Conservation (phyloP, 2,113 vertebrate species). For the Trematocara unimaculatum region DNA sequence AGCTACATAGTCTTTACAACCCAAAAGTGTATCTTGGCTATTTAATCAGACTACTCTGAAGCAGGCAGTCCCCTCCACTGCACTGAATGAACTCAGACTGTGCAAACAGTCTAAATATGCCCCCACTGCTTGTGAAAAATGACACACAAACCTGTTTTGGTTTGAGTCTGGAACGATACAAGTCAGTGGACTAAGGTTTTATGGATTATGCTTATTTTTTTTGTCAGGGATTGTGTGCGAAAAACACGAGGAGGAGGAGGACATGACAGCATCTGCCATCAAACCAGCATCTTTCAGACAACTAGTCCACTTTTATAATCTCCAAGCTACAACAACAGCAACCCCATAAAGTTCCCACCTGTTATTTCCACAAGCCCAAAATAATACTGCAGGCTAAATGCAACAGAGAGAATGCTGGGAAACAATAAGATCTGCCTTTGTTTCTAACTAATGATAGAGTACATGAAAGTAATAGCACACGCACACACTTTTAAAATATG, state of each 20-base stretch:
- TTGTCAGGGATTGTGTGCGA: not conserved
- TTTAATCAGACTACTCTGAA: not conserved
- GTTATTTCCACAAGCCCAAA: not conserved
- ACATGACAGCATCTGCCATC: not conserved
- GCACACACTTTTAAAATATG: not conserved
- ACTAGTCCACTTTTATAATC: not conserved
- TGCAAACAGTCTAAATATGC: not conserved
- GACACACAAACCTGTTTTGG: not conserved
- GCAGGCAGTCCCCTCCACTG: not conserved
- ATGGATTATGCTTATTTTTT: not conserved
- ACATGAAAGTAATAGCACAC: not conserved
- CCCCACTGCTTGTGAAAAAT: not conserved
- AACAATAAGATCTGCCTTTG: not conserved
- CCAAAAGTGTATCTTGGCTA: not conserved
- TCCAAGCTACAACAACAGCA: not conserved
- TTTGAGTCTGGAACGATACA: not conserved
- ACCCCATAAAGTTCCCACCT: not conserved
- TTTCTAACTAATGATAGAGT: not conserved
- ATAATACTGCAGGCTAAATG: not conserved
- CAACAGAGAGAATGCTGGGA: not conserved
- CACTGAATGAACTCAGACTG: not conserved
- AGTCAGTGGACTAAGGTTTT: not conserved
- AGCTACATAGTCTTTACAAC: not conserved
- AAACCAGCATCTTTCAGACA: not conserved
- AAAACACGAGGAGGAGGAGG: not conserved